Conservation (phyloP, 2,888 invertebrate species). For the Miltochrista miniata region DNA sequence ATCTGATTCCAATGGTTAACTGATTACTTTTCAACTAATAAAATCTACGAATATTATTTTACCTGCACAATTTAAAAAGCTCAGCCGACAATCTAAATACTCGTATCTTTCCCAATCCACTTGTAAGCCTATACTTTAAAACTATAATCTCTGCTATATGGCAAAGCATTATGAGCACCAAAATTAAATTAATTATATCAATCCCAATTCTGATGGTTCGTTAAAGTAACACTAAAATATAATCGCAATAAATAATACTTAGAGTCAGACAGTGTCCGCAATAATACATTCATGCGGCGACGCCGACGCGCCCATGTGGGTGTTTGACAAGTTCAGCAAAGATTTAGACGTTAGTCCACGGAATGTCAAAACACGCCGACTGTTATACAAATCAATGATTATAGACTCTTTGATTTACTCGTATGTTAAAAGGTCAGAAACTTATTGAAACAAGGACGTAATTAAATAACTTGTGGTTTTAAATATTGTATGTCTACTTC, state of each 20-base stretch:
- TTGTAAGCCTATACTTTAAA: not conserved
- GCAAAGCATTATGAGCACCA: slow-evolving; percentile 17
- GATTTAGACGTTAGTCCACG: slow-evolving; percentile 56
- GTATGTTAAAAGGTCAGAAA: not conserved
- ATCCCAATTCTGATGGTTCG: slow-evolving; percentile 30
- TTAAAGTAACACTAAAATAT: slow-evolving; percentile 37
- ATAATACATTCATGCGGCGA: slow-evolving; percentile 35
- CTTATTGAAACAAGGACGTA: not conserved
- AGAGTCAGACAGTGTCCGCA: slow-evolving; percentile 41
- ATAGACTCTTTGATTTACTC: not conserved
- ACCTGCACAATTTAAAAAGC: too few relatives aligned
- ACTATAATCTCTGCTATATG: slow-evolving; percentile 12
- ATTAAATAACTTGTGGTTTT: too few relatives aligned
- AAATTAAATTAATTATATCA: slow-evolving; percentile 30
- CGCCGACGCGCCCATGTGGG: slow-evolving; percentile 36
- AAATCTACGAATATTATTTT: too few relatives aligned
- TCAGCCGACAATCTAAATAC: too few relatives aligned
- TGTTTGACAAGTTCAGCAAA: slow-evolving; percentile 46
- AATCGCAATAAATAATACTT: slow-evolving; percentile 47
- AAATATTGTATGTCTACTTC: too few relatives aligned
- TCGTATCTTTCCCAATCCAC: not conserved
- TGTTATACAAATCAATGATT: slow-evolving; percentile 28
- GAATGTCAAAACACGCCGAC: slow-evolving; percentile 56
- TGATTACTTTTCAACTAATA: too few relatives aligned
- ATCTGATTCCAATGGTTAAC: too few relatives aligned